phyloP scores from a whole-genome alignment of 2,797 vertebrate genomes.

The Emys orbicularis region DNA sequence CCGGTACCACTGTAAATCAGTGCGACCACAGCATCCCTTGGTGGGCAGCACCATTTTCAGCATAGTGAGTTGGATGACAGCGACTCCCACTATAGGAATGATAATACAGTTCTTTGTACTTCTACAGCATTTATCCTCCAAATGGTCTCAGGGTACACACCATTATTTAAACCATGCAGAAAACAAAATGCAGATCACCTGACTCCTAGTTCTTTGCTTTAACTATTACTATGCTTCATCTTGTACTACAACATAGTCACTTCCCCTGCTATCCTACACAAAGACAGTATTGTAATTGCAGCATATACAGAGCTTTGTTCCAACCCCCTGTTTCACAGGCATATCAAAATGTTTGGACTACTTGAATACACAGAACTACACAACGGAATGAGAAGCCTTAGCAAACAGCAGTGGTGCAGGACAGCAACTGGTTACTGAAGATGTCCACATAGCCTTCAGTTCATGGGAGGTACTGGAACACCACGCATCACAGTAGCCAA shows the following conservation, averaged over 20 bases:
- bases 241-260: neutral
- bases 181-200: neutral
- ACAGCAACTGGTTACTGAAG: fast-evolving
- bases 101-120: neutral
- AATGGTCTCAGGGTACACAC: neutral
- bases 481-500: neutral
- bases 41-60: neutral
- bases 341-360: too few species aligned
- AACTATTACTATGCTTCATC: neutral
- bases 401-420: neutral
- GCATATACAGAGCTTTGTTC: neutral
- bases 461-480: neutral
- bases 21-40: neutral
- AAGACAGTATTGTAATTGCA: neutral
- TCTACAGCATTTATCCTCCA: neutral
- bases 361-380: neutral
- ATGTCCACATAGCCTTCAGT: neutral
- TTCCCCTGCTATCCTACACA: neutral
- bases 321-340: neutral
- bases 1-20: neutral
- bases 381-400: neutral
- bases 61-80: neutral
- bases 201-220: neutral
- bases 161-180: neutral
- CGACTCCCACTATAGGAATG: neutral